Evolutionary conservation across 2,888 invertebrate species (phyloP), one percentile per base, ranked within the genome.

Genomic region (Polydrusus pterygomalis): DNA sequence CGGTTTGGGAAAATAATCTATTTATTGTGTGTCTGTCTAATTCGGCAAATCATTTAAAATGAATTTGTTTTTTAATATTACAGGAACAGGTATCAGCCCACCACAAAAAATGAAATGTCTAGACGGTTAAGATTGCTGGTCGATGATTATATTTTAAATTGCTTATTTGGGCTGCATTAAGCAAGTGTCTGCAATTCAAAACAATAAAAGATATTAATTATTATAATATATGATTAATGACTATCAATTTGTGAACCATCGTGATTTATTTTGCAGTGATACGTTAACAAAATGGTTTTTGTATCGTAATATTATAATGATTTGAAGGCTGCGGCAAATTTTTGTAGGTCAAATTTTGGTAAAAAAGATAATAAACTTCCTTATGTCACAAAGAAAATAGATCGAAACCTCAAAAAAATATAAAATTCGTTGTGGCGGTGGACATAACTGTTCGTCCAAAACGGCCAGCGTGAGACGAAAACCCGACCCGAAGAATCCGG

Each of bases 61-160:
- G 10, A n/a, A 11, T 25, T 18, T 11, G 60, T 74, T 74, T 74
- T 70, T 56, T 63, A 15, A 18, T 40, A 40, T 47, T 17, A 47
- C 47, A 40, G 68, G 63, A 43, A 67, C 68, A 40, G 68, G 63
- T 58, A 63, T 54, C 68, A 68, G 43, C 67, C 62, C 71, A 71
- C 65, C 65, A 75, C 65, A 70, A 70, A 65, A 70, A 63, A 74
- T 69, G 38, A 70, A 71, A 38, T 56, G 75, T 75, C 75, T 75
- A 75, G 75, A 75, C 75, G 54, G 74, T 64, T 65, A 40, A 75
- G 71, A 75, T 75, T 75, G 62, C 62, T 72, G 62, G 68, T 58
- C 62, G 70, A 70, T 75, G 70, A 75, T 72, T 72, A 75, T 40
- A 47, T 71, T 67, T 63, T 63, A 62, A 70, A 70, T 70, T 65